phyloP scores from a whole-genome alignment of 2,888 invertebrate species.

The Orchesella flavescens region DNA sequence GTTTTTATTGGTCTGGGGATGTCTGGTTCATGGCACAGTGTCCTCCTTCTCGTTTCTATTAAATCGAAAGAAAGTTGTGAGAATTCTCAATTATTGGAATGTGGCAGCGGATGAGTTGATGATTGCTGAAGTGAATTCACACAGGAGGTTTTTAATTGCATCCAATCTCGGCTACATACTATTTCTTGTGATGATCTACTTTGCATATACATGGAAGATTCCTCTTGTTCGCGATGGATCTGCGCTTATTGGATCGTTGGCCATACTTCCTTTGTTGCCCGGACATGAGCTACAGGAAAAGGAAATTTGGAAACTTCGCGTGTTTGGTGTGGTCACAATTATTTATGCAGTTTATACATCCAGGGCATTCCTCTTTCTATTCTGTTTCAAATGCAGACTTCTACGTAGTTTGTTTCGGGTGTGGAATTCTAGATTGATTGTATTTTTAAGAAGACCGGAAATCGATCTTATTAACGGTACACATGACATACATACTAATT shows the following conservation, averaged over 20 bases:
- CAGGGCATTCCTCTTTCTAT: slow-evolving; percentile 66
- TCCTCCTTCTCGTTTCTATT: slow-evolving; percentile 63
- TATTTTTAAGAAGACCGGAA: slow-evolving; percentile 45
- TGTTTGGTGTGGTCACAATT: slow-evolving; percentile 64
- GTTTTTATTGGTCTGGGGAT: slow-evolving; percentile 71
- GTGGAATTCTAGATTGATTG: slow-evolving; percentile 65
- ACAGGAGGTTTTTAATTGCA: slow-evolving; percentile 59
- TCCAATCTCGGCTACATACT: slow-evolving; percentile 61
- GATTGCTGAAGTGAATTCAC: slow-evolving; percentile 48
- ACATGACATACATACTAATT: too few relatives aligned
- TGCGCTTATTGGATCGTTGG: slow-evolving; percentile 60
- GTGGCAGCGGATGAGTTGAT: slow-evolving; percentile 58
- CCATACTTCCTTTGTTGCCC: slow-evolving; percentile 58
- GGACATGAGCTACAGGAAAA: not conserved
- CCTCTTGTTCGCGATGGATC: slow-evolving; percentile 56
- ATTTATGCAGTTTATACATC: slow-evolving; percentile 68
- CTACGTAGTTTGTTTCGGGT: slow-evolving; percentile 61
- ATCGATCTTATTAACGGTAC: not conserved
- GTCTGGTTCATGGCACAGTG: slow-evolving; percentile 66
- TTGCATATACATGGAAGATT: slow-evolving; percentile 56
- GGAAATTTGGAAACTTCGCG: slow-evolving; percentile 25
- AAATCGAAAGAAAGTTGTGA: slow-evolving; percentile 58
- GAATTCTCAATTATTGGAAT: slow-evolving; percentile 70
- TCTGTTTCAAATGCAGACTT: slow-evolving; percentile 67
- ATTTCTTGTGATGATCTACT: slow-evolving; percentile 63